A percentile compares a stretch with the other conserved stretches of the same genome.
phyloP scores from a whole-genome alignment of 1,140 invertebrate species.

The Brachionus sp. region DNA sequence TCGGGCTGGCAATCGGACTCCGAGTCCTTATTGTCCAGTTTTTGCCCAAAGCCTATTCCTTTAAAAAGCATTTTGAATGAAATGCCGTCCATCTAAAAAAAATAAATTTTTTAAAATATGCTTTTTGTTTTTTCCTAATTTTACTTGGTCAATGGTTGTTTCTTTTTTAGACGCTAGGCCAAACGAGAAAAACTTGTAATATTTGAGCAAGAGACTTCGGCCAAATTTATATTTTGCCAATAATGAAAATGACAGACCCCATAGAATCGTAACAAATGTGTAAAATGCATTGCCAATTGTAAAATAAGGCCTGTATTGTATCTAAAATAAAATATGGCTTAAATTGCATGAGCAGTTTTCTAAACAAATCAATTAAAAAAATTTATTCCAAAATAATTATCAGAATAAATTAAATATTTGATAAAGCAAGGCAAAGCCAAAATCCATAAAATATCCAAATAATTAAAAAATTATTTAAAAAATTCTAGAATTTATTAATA shows the following conservation, averaged over 20 bases:
- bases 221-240: constrained; percentile 68
- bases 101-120: background rate
- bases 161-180: constrained; percentile 40
- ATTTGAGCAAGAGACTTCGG: constrained; percentile 64
- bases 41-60: background rate
- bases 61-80: constrained; percentile 26
- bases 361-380: background rate
- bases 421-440: too few species aligned
- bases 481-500: too few species aligned
- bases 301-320: constrained; percentile 59
- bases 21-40: background rate
- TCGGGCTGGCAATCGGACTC: background rate
- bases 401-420: too few species aligned
- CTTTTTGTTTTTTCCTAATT: background rate
- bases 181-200: constrained; percentile 43
- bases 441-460: too few species aligned
- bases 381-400: too few species aligned
- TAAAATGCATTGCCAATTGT: constrained; percentile 51
- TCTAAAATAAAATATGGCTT: constrained; percentile 48
- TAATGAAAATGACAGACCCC: constrained; percentile 66
- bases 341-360: background rate
- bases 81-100: constrained; percentile 10
- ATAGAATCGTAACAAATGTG: constrained; percentile 62
- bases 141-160: constrained; percentile 13
- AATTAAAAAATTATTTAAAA: too few species aligned